Base-by-base conservation (phyloP, 2,113 vertebrate species). In the Oxyura jamaicensis region DNA sequence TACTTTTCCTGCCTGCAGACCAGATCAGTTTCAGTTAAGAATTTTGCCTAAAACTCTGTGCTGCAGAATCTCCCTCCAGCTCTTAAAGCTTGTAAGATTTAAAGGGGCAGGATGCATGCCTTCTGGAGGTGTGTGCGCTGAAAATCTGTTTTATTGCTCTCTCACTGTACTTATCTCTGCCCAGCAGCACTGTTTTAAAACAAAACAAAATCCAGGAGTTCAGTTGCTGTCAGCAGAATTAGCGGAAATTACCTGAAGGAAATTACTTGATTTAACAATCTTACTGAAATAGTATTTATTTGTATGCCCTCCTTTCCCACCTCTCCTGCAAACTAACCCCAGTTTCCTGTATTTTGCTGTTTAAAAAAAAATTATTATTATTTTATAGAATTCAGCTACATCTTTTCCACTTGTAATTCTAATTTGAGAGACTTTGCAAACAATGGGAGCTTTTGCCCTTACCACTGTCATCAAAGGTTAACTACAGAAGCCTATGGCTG, bases 171-270 rank as follows among this genome's bases (percentile, higher is more conserved):
- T 94, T 96, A 93, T 96, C 92, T 89, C 80, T 93, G 48, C 22
- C 31, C 33, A 58, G 4, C 93, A 96, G 88, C 69, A 71, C 53
- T 91, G 46, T 88, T 93, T 86, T 86, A 71, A 96, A 96, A 93
- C 86, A 95, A 96, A 97, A 86, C 76, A 94, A 95, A 90, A 82
- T 81, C 69, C 31, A 92, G 36, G 23, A 55, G 62, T 88, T 94
- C 83, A 83, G 62, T 89, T 91, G 69, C 44, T 87, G 26, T 89
- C 62, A 87, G 66, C 86, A 94, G 67, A 95, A 92, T 95, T 78
- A 92, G 53, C 93, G 95, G 95, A 96, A 96, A 91, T 93, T 91
- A 94, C 88, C 96, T 94, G 88, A 96, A 86, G 69, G 89, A 48
- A 48, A 92, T 87, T 94, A 69, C 71, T 91, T 90, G 46, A 56